A percentile compares a stretch with the other conserved stretches of the same genome.
These are phyloP conservation scores for Rhinichthys osculus DNA, from an alignment of 2,797 vertebrate species.

Conservation along the genomic window DNA sequence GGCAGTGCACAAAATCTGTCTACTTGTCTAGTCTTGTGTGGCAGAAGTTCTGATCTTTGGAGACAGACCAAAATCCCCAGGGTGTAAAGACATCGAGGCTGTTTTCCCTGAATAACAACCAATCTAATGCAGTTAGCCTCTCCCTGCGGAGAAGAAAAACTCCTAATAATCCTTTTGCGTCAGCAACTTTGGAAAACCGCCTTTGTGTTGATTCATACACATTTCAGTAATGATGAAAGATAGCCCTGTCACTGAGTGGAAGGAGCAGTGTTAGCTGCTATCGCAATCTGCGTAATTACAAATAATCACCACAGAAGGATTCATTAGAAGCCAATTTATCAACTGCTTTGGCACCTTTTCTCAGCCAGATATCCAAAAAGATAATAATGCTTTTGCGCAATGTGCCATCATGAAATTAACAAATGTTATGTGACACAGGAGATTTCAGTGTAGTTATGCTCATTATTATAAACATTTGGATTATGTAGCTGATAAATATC, in stretches of 20 bases:
- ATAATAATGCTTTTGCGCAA: not conserved
- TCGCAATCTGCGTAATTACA: slow-evolving; percentile 12
- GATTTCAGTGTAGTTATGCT: not conserved
- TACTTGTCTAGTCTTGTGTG: slow-evolving; percentile 26
- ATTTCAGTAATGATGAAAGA: slow-evolving; percentile 46
- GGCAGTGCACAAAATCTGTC: slow-evolving; percentile 9
- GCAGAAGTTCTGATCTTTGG: slow-evolving; percentile 8
- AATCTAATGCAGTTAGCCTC: slow-evolving; percentile 50
- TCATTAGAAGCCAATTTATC: not conserved
- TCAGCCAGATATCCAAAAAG: not conserved
- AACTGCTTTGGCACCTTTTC: not conserved
- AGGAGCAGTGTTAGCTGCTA: slow-evolving; percentile 28
- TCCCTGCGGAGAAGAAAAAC: slow-evolving; percentile 42
- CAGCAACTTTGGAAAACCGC: slow-evolving; percentile 54
- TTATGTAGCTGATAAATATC: not conserved
- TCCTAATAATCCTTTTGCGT: slow-evolving; percentile 61
- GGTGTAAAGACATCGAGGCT: slow-evolving; percentile 31
- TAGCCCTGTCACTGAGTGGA: slow-evolving; percentile 10
- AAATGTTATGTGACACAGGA: not conserved
- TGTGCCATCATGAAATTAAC: not conserved
- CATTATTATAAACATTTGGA: not conserved
- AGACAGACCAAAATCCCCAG: slow-evolving; percentile 12
- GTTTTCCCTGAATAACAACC: slow-evolving; percentile 54
- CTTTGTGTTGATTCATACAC: slow-evolving; percentile 53
- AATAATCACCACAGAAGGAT: not conserved